A percentile compares a stretch with the other conserved stretches of the same genome.
Evolutionary conservation across 2,888 invertebrate genomes (phyloP).

Genomic region (Lycophotia porphyrea): DNA sequence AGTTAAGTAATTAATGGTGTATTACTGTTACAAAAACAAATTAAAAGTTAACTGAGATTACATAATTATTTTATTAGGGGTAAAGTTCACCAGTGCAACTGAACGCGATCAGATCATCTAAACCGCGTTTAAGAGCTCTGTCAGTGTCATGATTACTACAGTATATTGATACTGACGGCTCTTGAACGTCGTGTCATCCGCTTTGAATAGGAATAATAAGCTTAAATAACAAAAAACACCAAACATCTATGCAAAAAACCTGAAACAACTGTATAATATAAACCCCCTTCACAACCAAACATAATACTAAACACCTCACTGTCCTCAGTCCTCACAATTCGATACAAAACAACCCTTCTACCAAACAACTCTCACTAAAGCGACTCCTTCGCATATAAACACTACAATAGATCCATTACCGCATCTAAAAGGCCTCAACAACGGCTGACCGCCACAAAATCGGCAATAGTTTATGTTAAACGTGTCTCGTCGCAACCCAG

Average conservation of each 20-base stretch:
- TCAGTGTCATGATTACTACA: neutral
- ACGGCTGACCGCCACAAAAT: conserved; percentile 60
- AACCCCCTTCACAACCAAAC: conserved; percentile 7
- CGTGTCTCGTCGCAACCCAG: conserved; percentile 67
- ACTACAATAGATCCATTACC: conserved; percentile 69
- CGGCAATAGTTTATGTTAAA: conserved; percentile 67
- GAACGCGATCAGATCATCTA: neutral
- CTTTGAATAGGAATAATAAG: neutral
- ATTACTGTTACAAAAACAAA: neutral
- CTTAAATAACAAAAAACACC: neutral
- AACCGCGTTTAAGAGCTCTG: neutral
- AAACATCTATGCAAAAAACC: neutral
- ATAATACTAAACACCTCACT: conserved; percentile 1
- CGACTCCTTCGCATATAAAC: conserved; percentile 44
- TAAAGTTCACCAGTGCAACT: neutral
- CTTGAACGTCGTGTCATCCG: neutral
- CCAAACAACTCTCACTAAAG: conserved; percentile 19
- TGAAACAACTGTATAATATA: conserved; percentile 7
- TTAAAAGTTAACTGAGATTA: neutral
- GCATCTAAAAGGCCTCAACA: conserved; percentile 60
- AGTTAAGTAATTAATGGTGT: neutral
- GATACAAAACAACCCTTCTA: conserved; percentile 41
- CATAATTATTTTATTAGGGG: neutral
- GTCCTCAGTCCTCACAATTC: conserved; percentile 14
- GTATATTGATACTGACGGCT: neutral